Base-by-base conservation (phyloP, 2,888 invertebrate species). In the Lasioglossum malachurum region DNA sequence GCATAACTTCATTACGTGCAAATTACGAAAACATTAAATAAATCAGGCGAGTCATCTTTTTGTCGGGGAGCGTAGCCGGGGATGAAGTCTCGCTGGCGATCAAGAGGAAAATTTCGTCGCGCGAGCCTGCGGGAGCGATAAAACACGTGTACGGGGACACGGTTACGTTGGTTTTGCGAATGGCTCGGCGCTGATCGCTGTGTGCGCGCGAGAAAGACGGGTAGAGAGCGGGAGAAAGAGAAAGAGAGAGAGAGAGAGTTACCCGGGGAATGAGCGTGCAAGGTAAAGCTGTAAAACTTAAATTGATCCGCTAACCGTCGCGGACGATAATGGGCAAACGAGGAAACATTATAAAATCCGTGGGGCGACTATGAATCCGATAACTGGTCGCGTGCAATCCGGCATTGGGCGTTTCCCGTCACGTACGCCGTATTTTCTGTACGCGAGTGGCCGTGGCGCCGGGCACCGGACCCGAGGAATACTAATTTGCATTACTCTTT, bases 401-500 rank as follows among this genome's bases (percentile, higher is more conserved):
- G 74, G 57, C 74, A 81, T 83, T 73, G 69, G 78, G 72, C 79
- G 80, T 80, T 82, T 78, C 82, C 71, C 49, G 81, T 90, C 84
- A 86, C 77, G 71, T 83, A 74, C 79, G 44, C 75, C 76, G 38
- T 71, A 27, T 49, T 79, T 86, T 77, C 38, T 71, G 38, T 60
- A 73, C 53, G 53, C 35, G 64, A 16, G 53, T n/a, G 31, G 49
- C 49, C 78, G 19, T 46, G 31, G 5, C 19, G n/a, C 35, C 7
- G 81, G 86, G 78, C 64, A 57, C 27, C 7, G 46, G 8, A 44
- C 67, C 27, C 31, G 81, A 83, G 87, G 80, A 86, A 76, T 67
- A 75, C 84, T 90, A 91, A 91, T 91, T 91, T 89, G 88, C 90
- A 87, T 91, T 86, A 84, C 84, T 89, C 84, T 87, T 90, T 88